Evolutionary conservation across 35 echinoderm and acorn worm species (phyloP), one percentile per base, ranked within the genome.

Genomic region (Apostichopus parvimensis): DNA sequence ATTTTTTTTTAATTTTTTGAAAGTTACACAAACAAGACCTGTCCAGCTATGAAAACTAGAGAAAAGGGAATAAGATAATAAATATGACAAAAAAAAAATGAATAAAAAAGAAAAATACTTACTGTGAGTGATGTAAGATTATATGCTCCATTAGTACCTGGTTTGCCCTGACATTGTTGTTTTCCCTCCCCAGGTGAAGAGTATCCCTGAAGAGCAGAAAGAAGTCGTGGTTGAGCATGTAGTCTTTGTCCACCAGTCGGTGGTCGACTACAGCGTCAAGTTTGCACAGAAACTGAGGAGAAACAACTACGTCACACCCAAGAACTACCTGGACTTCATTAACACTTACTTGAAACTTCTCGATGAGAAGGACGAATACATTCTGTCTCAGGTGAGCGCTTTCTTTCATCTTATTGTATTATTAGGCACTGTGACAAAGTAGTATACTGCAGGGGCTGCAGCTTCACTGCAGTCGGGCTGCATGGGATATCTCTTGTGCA

Each of bases 301-400:
- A 17, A 98, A 93, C 61, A 98, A 98, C 89, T 98, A 96, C 62
- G 95, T 96, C 18, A 98, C 97, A 18, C 97, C 97, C 17, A 98
- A 98, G 93, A 98, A 98, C 77, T 98, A 96, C 75, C 87, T 96
- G 54, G 97, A 96, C 75, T 98, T 98, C 76, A 96, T 96, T 93
- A 98, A 93, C 70, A 96, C 97, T 24, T 98, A 98, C 60, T 90
- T 98, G 26, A 98, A 93, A 73, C 91, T 98, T 10, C 54, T 98
- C 6, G 97, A 98, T 90, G 97, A 94, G 24, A 98, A 98, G 61
- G 93, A 95, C 79, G 95, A 98, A 56, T 98, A 96, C 77, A 98
- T 98, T 57, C 89, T 98, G 0, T 59, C 91, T 18, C 97, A 98
- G 95, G 97, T 98, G 87, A 64, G 57, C 4, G 45, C 20, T 61